phyloP scores from a whole-genome alignment of 2,113 vertebrate genomes.

The Pandion haliaetus region DNA sequence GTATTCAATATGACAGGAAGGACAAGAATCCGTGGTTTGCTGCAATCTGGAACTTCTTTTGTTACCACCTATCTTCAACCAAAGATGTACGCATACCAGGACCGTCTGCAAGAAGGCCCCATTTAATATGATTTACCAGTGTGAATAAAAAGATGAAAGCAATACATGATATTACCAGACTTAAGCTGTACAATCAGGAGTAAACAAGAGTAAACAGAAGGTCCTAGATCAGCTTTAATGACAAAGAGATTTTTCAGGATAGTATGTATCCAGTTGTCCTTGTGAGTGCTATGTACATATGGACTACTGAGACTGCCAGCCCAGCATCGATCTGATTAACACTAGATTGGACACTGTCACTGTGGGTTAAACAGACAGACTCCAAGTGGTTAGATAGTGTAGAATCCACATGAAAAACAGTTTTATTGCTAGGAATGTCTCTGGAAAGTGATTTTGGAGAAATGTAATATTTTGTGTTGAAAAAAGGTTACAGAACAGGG shows the following conservation, averaged over 20 bases:
- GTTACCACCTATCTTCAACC: background rate
- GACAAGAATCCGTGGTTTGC: background rate
- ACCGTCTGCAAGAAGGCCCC: background rate
- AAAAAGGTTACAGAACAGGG: background rate
- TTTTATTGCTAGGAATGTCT: background rate
- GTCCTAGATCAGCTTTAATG: background rate
- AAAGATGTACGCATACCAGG: background rate
- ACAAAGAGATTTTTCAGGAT: background rate
- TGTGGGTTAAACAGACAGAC: background rate
- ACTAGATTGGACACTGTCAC: background rate
- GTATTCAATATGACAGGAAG: background rate
- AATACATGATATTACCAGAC: background rate
- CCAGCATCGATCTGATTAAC: rapidly evolving
- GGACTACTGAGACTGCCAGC: background rate
- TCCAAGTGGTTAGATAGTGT: background rate
- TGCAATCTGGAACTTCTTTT: background rate
- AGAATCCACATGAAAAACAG: background rate
- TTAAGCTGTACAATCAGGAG: background rate
- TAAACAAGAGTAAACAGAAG: background rate
- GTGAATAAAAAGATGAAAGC: background rate
- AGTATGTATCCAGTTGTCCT: background rate
- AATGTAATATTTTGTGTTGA: background rate
- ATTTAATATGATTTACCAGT: background rate
- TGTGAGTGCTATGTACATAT: rapidly evolving
- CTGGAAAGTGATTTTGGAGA: background rate